phyloP scores from a whole-genome alignment of 2,888 invertebrate genomes.

The Drosophila lutescens region DNA sequence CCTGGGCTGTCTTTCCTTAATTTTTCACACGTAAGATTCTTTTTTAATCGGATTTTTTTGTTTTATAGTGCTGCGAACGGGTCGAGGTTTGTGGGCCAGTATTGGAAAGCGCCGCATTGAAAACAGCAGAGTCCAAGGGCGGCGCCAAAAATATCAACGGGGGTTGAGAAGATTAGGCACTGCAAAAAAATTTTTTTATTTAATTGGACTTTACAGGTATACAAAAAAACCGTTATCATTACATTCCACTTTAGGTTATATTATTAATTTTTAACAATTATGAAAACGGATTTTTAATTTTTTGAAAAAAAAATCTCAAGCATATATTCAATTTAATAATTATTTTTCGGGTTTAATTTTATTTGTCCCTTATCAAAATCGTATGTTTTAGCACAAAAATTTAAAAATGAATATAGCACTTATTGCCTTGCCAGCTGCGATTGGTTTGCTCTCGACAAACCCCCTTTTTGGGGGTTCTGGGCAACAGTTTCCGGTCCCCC shows the following conservation, averaged over 20 bases:
- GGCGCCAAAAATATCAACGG: neutral
- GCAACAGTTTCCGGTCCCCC: neutral
- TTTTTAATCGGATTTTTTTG: slow-evolving; percentile 35
- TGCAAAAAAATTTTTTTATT: neutral
- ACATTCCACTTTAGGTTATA: too few relatives aligned
- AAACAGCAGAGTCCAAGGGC: slow-evolving; percentile 12
- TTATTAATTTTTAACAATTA: too few relatives aligned
- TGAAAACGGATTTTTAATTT: too few relatives aligned
- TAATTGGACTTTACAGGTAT: too few relatives aligned
- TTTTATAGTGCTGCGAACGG: slow-evolving; percentile 35
- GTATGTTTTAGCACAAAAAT: too few relatives aligned
- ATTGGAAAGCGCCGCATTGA: slow-evolving; percentile 5
- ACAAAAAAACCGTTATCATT: too few relatives aligned
- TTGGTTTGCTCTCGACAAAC: neutral
- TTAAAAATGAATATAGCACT: too few relatives aligned
- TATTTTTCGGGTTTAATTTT: too few relatives aligned
- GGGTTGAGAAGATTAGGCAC: too few relatives aligned
- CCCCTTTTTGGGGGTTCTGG: neutral
- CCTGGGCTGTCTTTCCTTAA: slow-evolving; percentile 20
- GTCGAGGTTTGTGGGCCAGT: slow-evolving; percentile 6
- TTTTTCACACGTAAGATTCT: slow-evolving; percentile 67
- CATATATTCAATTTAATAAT: too few relatives aligned
- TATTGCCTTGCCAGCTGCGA: neutral
- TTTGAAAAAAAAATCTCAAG: too few relatives aligned
- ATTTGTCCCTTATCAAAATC: too few relatives aligned